These are phyloP conservation scores for Lymantria monacha DNA, from an alignment of 2,888 invertebrate genomes.

Conservation along the genomic window DNA sequence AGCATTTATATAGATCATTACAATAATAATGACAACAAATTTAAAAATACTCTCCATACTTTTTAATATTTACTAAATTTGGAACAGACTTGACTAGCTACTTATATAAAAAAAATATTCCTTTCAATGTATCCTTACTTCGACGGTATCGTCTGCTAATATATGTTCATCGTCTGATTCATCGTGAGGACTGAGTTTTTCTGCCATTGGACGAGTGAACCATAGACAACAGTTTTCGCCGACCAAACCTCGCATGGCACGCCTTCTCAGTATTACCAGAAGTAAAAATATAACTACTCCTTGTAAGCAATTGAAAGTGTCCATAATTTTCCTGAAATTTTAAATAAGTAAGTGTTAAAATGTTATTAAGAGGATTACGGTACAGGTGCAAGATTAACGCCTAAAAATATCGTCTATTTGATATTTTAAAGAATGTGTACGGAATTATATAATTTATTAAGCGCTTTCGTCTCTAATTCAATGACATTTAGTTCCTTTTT, in stretches of 20 bases:
- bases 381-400: too few species aligned
- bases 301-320: constrained; percentile 85
- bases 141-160: constrained; percentile 67
- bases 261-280: constrained; percentile 80
- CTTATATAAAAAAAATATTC: constrained; percentile 2
- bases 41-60: not conserved
- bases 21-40: too few species aligned
- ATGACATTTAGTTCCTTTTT: too few species aligned
- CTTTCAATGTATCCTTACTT: constrained; percentile 64
- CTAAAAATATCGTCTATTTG: too few species aligned
- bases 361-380: not conserved
- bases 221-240: constrained; percentile 57
- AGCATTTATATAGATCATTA: too few species aligned
- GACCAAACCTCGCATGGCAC: constrained; percentile 78
- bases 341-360: not conserved
- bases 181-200: constrained; percentile 67
- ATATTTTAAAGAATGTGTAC: too few species aligned
- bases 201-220: constrained; percentile 56
- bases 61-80: not conserved
- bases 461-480: too few species aligned
- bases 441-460: too few species aligned
- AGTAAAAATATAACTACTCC: constrained; percentile 84
- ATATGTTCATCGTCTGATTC: constrained; percentile 65
- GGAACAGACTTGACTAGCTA: constrained; percentile 16
- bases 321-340: constrained; percentile 81